Evolutionary conservation across 2,888 invertebrate genomes (phyloP).

Genomic region (Junonia oenone): DNA sequence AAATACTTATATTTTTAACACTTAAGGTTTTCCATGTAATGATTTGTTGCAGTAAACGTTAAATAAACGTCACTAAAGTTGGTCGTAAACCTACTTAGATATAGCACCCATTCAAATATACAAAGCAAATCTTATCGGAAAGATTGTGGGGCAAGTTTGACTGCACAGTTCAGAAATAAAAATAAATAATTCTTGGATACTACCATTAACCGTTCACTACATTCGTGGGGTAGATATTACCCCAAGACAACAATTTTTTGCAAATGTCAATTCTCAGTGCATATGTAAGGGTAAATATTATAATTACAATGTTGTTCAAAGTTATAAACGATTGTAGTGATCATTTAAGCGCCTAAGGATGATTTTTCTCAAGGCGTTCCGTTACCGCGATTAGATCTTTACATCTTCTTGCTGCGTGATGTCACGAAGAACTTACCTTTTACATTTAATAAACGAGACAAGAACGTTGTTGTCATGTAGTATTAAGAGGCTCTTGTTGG

Average conservation of each 20-base stretch:
- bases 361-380: slow-evolving; percentile 5
- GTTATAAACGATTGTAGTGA: background rate
- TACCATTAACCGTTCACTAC: too few species aligned
- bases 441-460: background rate
- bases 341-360: background rate
- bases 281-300: too few species aligned
- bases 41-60: background rate
- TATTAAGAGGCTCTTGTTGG: background rate
- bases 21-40: too few species aligned
- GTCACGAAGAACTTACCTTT: slow-evolving; percentile 3
- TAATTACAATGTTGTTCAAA: too few species aligned
- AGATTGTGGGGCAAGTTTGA: too few species aligned
- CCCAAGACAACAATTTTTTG: too few species aligned
- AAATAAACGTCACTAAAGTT: slow-evolving; percentile 6
- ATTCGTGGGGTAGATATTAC: too few species aligned
- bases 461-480: background rate
- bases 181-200: too few species aligned
- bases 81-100: slow-evolving; percentile 15
- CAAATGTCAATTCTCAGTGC: too few species aligned
- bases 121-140: background rate
- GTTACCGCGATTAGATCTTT: slow-evolving; percentile 1
- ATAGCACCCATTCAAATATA: slow-evolving; percentile 6
- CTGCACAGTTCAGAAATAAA: too few species aligned
- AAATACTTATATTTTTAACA: too few species aligned
- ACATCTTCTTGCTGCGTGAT: slow-evolving; percentile 3